Conservation (phyloP, 2,113 vertebrate species). For the Forbesichthys papilliferus region DNA sequence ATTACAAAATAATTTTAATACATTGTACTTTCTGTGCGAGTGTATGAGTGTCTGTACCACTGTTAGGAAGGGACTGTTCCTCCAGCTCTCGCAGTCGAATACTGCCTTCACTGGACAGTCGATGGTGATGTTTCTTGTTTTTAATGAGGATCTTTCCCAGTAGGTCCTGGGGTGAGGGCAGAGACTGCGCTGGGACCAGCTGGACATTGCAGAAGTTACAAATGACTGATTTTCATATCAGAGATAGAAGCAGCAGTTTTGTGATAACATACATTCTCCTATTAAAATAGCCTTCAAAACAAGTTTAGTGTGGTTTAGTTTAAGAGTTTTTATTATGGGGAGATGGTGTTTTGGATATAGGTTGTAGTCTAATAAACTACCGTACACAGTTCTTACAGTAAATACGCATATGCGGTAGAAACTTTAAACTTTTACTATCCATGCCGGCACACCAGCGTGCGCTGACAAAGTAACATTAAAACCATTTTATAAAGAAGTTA, state of each 20-base stretch:
- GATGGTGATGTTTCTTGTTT: constrained; percentile 82
- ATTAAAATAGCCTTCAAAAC: too few relatives aligned
- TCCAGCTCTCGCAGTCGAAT: constrained; percentile 74
- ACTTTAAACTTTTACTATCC: too few relatives aligned
- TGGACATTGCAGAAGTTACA: constrained; percentile 31
- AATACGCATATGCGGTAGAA: too few relatives aligned
- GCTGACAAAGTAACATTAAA: too few relatives aligned
- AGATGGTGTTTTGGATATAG: too few relatives aligned
- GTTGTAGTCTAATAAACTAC: too few relatives aligned
- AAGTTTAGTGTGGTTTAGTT: too few relatives aligned
- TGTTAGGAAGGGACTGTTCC: constrained; percentile 71
- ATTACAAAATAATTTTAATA: too few relatives aligned
- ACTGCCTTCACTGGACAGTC: constrained; percentile 69
- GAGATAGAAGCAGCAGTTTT: neutral
- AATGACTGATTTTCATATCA: neutral
- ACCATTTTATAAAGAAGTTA: too few relatives aligned
- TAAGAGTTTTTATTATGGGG: too few relatives aligned
- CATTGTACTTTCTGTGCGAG: neutral
- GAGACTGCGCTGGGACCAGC: constrained; percentile 76
- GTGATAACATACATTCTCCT: neutral
- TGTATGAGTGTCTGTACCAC: constrained; percentile 56
- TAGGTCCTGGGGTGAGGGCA: constrained; percentile 87
- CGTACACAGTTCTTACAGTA: too few relatives aligned
- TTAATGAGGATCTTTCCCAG: constrained; percentile 90
- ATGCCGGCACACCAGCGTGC: too few relatives aligned